Evolutionary conservation across 1,140 invertebrate genomes (phyloP).

Genomic region (Helicorthomorpha holstii): DNA sequence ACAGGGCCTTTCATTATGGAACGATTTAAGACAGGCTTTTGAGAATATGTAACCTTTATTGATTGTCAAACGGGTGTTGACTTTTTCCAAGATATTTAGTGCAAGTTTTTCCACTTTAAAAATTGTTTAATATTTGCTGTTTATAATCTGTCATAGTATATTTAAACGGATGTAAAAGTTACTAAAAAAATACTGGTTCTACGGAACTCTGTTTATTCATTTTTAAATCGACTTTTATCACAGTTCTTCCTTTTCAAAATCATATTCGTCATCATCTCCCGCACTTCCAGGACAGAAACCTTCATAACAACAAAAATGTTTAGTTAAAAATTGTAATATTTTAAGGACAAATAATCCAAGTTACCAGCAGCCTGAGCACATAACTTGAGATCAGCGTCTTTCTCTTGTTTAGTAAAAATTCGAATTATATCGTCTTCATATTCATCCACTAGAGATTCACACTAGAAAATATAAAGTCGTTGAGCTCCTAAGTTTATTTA

Average conservation of each 20-base stretch:
- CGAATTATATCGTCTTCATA: constrained; percentile 10
- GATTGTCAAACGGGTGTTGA: no score
- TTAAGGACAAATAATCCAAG: neutral
- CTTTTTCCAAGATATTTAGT: no score
- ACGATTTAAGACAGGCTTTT: no score
- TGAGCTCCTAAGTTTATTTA: neutral
- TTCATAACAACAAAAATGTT: neutral
- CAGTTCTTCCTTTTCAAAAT: neutral
- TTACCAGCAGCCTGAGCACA: constrained; percentile 7
- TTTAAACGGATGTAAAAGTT: neutral
- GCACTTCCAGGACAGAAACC: neutral
- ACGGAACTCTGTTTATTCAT: no score
- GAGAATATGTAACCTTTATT: no score
- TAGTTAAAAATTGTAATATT: neutral
- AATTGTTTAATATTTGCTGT: neutral
- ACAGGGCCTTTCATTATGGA: no score
- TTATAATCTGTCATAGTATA: neutral
- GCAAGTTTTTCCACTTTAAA: no score
- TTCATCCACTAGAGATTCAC: constrained; percentile 10
- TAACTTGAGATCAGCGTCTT: constrained; percentile 8
- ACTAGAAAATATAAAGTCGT: constrained; percentile 4
- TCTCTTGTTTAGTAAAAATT: constrained; percentile 8
- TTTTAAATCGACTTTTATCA: neutral
- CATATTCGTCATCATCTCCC: neutral
- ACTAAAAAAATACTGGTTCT: no score